Base-by-base conservation (phyloP, 37 sponge, comb jelly and placozoan genomes). In the Cladorhizidae sp. region DNA sequence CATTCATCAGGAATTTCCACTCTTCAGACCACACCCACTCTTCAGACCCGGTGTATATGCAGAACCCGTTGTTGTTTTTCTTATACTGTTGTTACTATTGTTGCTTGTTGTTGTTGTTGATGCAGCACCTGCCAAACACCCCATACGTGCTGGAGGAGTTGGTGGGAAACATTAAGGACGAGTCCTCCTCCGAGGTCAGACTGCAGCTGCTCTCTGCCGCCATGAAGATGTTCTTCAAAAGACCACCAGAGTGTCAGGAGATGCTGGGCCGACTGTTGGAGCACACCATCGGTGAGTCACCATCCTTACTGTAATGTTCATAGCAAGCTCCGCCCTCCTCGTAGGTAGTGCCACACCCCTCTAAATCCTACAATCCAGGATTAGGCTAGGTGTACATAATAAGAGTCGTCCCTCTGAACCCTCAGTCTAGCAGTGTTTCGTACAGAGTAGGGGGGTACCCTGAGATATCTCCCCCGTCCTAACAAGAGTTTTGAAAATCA, bases 171-270 rank as follows among this genome's bases (percentile, higher is more conserved):
- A 57, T 97, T 17, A 21, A 73, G 0, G 91, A 86, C 6, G 92
- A 91, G 78, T 56, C 90, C 23, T 86, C 87, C 52, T 83, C 93
- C 21, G 50, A 54, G 2, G 93, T 97, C 29, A 94, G 91, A 78
- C 88, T 97, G 43, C 88, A 92, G 76, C 85, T 97, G 36, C 88
- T 97, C 49, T 75, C 98, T 1, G 93, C 98, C 12, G 72, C 71
- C 56, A 94, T 95, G 95, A 97, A 97, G 78, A 59, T 97, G 83
- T 97, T 97, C 91, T 92, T 97, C 80, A 97, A 94, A 67, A 79
- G 95, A 31, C 95, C 98, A 23, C 93, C 98, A n/a, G 98, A 97
- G 84, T 95, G 96, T 36, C 95, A 94, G 88, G 85, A 80, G 38
- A 92, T 89, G 85, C 80, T 97, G 26, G 98, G 98, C 8, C 76